Conservation (phyloP, 2,113 vertebrate species). For the Vireo altiloquus region DNA sequence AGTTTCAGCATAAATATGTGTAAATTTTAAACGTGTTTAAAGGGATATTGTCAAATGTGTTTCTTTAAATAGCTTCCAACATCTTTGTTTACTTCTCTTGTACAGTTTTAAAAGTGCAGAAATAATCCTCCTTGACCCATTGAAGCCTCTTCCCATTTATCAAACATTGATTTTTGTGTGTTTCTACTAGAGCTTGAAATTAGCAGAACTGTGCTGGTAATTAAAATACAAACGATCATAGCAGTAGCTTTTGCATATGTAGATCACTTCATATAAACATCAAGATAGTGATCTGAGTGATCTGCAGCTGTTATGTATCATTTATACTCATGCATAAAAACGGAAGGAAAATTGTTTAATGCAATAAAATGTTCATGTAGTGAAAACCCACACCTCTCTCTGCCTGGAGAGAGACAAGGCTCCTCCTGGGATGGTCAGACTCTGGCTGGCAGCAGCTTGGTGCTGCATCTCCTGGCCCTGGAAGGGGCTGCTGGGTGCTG, state of each 20-base stretch:
- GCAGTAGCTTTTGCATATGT: neutral
- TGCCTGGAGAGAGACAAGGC: neutral
- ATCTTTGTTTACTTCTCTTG: neutral
- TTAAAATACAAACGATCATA: constrained; percentile 13
- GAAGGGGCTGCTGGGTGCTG: neutral
- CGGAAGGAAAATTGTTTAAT: neutral
- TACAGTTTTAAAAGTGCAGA: neutral
- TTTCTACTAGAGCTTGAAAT: constrained; percentile 36
- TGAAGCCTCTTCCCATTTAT: neutral
- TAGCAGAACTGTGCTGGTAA: constrained; percentile 1
- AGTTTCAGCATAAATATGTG: constrained; percentile 18
- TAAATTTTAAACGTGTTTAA: constrained; percentile 38
- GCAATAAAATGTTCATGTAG: neutral
- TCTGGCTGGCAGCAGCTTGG: neutral
- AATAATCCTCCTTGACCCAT: neutral
- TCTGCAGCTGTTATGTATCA: fast-evolving
- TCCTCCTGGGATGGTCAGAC: neutral
- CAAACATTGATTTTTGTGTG: constrained; percentile 27
- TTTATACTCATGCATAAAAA: neutral
- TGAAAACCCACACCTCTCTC: neutral
- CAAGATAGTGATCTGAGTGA: neutral
- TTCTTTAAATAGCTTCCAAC: neutral
- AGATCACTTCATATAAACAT: neutral
- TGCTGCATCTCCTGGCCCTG: neutral
- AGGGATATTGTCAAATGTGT: neutral